Evolutionary conservation across 2,113 vertebrate genomes (phyloP), one percentile per base, ranked within the genome.

Genomic region (Fukomys damarensis): DNA sequence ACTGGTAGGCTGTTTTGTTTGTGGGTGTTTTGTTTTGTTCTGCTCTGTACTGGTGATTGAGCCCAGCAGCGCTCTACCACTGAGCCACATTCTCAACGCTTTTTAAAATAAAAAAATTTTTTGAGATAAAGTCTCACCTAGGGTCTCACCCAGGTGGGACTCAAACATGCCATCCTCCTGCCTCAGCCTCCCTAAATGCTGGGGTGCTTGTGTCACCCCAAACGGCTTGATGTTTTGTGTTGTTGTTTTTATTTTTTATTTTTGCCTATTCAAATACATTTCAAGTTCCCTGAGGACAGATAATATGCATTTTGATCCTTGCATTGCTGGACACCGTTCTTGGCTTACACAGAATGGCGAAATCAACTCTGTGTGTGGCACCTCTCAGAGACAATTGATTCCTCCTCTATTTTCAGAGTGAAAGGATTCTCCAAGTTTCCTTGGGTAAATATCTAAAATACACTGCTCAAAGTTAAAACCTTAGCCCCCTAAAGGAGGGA

Each of bases 391-490:
- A 63, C 54, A 80, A 16, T 41, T 89, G 38, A 91, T 41, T 79
- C 16, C n/a, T 91, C 80, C 9, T 65, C 86, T 89, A 38, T 89
- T 80, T 93, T 92, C n/a, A 35, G 54, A 93, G 28, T 66, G 79
- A 32, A 61, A 94, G 54, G 81, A 76, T 43, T 90, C 72, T 80
- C 56, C 41, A 66, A 43, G 16, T 82, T 52, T 91, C 66, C 10
- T n/a, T 91, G 61, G 93, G n/a, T 83, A 86, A 93, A 81, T 84
- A 91, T n/a, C 49, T 85, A 93, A 79, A 68, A 59, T 7, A 30
- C 28, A 63, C 17, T 81, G 32, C 38, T 46, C 49, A 52, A 87
- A 66, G 28, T 93, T 89, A 87, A 89, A 52, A 89, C 0, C 26
- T 66, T 68, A 24, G 13, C 46, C 8, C 5, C 3, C 0, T 77